Evolutionary conservation across 2,797 vertebrate species (phyloP).

Genomic region (Calcarius lapponicus): DNA sequence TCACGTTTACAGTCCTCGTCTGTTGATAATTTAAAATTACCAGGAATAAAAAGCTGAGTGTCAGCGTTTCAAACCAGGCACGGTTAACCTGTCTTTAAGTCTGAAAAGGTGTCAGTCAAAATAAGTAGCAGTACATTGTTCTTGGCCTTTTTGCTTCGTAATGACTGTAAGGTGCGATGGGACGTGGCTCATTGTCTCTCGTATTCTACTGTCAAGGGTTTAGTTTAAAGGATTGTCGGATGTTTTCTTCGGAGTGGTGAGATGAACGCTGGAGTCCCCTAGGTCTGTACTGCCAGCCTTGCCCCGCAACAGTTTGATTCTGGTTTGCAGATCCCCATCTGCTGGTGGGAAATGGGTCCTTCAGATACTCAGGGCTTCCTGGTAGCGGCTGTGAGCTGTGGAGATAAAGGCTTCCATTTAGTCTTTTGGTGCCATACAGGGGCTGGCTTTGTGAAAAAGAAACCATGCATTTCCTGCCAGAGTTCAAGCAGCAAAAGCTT

Average conservation of each 20-base stretch:
- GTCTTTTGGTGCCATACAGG: neutral
- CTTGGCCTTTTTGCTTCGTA: neutral
- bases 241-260: neutral
- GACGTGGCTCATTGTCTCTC: accelerated
- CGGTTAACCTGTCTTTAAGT: neutral
- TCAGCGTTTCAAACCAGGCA: neutral
- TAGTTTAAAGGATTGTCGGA: neutral
- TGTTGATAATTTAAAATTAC: neutral
- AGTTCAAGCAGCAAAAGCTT: neutral
- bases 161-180: neutral
- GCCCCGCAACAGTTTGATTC: neutral
- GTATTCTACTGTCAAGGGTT: accelerated
- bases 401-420: neutral
- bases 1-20: accelerated
- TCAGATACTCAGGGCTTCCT: neutral
- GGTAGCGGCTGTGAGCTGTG: neutral
- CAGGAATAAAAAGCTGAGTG: neutral
- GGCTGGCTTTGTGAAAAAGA: neutral
- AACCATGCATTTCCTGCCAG: accelerated
- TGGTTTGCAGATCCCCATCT: conserved; percentile 12
- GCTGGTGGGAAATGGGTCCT: neutral
- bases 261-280: neutral
- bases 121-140: accelerated
- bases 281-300: neutral
- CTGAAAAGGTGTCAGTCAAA: neutral